Evolutionary conservation across 2,797 vertebrate genomes (phyloP), one percentile per base, ranked within the genome.

Genomic region (Hydrolagus colliei): DNA sequence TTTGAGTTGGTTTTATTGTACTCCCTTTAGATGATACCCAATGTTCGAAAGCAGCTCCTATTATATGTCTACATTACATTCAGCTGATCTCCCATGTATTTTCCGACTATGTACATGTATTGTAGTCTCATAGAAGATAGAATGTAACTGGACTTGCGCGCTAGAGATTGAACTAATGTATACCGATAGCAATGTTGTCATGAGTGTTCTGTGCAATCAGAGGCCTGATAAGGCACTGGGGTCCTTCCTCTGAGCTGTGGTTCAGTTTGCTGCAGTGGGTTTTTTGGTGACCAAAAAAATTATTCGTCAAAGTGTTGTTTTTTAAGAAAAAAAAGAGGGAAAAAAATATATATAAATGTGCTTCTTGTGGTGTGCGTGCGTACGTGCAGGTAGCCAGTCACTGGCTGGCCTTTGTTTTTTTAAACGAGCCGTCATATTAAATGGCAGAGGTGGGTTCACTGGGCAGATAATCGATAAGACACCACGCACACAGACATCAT

Each of bases 71-170:
- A 82, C 16, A 68, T 84, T 86, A 80, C 79, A 35, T 86, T 76
- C 85, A 73, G 72, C 52, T 68, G 73, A 63, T 87, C 61, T 80
- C 10, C 79, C 52, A 75, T n/a, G 65, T 67, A 35, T 75, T 87
- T 73, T 86, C 86, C 85, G 65, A 32, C 86, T 88, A 86, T 86
- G 84, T 88, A 88, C 71, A 62, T 78, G 63, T 88, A 86, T 86
- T 85, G 88, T 88, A 87, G 86, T 85, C 87, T 84, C 87, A 88
- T 84, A 84, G 79, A 68, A 87, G 88, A 85, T 86, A 86, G 87
- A 86, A 76, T 80, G 86, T 77, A 87, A 86, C 84, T 86, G 87
- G 86, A 87, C 77, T 32, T 86, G 75, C 86, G 72, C 74, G 73
- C 65, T 87, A 86, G 72, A 74, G 75, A 73, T 63, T 87, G 86